These are phyloP conservation scores for Aricia artaxerxes DNA, from an alignment of 2,888 invertebrate species.

Conservation along the genomic window DNA sequence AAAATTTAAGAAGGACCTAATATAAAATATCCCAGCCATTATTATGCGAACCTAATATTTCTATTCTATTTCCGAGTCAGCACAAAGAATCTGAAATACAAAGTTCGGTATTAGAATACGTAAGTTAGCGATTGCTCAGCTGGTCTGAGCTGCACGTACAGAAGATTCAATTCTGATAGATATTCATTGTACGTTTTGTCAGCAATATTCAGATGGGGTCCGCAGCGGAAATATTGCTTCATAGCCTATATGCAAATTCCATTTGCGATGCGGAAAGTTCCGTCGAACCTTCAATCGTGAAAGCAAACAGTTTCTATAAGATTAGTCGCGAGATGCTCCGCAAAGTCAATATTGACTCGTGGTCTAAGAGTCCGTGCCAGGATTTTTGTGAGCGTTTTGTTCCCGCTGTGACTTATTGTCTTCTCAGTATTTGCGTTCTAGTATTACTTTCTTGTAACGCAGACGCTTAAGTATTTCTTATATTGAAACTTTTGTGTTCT, in stretches of 20 bases:
- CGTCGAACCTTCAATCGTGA: slow-evolving; percentile 68
- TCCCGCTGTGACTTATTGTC: slow-evolving; percentile 38
- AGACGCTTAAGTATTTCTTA: background rate
- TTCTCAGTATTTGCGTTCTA: slow-evolving; percentile 38
- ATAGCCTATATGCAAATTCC: slow-evolving; percentile 73
- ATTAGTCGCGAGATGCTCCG: slow-evolving; percentile 72
- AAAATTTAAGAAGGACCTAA: too few species aligned
- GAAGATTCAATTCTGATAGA: slow-evolving; percentile 46
- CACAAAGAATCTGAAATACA: slow-evolving; percentile 13
- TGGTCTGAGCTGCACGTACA: slow-evolving; percentile 34
- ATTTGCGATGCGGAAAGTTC: slow-evolving; percentile 72
- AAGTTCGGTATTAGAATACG: slow-evolving; percentile 20
- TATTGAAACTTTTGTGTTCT: background rate
- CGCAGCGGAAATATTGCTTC: slow-evolving; percentile 70
- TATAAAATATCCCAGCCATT: too few species aligned
- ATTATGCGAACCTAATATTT: background rate
- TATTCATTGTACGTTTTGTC: slow-evolving; percentile 59
- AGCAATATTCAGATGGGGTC: slow-evolving; percentile 71
- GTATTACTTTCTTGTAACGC: slow-evolving; percentile 35
- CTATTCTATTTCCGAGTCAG: background rate
- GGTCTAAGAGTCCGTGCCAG: slow-evolving; percentile 26
- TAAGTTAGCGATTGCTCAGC: slow-evolving; percentile 11
- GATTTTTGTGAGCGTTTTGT: slow-evolving; percentile 35
- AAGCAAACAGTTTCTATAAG: slow-evolving; percentile 76
- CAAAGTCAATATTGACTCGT: slow-evolving; percentile 67